Conservation (phyloP, 2,113 vertebrate genomes). For the Pygoscelis antarcticus region DNA sequence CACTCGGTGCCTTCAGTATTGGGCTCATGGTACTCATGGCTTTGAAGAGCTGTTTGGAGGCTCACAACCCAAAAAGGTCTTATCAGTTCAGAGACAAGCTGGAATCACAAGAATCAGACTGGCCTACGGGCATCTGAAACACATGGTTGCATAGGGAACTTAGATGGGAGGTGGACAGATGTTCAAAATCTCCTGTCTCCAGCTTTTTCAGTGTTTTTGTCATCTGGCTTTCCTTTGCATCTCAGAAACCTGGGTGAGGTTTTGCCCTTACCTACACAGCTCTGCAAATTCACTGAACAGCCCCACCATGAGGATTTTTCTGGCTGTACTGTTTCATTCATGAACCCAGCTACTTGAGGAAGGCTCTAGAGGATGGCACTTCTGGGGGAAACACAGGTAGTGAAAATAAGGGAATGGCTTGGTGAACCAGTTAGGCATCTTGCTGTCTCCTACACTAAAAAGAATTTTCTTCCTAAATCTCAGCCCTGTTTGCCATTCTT, state of each 20-base stretch:
- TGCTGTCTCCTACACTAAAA: neutral
- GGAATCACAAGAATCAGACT: neutral
- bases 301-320: neutral
- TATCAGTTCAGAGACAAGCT: neutral
- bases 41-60: neutral
- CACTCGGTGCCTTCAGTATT: neutral
- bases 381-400: neutral
- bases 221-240: neutral
- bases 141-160: neutral
- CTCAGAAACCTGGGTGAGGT: neutral
- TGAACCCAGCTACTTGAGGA: neutral
- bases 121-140: neutral
- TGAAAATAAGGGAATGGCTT: neutral
- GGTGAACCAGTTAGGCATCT: neutral
- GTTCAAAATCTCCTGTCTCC: neutral
- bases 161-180: neutral
- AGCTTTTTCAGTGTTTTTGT: neutral
- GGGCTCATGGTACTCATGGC: neutral
- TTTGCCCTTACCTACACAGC: neutral
- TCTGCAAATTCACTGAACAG: neutral
- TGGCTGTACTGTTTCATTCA: neutral
- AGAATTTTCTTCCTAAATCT: rapidly evolving
- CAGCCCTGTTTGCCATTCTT: neutral
- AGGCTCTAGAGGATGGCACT: neutral
- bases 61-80: neutral